phyloP scores from a whole-genome alignment of 1,140 invertebrate species.

The Batillaria attramentaria region DNA sequence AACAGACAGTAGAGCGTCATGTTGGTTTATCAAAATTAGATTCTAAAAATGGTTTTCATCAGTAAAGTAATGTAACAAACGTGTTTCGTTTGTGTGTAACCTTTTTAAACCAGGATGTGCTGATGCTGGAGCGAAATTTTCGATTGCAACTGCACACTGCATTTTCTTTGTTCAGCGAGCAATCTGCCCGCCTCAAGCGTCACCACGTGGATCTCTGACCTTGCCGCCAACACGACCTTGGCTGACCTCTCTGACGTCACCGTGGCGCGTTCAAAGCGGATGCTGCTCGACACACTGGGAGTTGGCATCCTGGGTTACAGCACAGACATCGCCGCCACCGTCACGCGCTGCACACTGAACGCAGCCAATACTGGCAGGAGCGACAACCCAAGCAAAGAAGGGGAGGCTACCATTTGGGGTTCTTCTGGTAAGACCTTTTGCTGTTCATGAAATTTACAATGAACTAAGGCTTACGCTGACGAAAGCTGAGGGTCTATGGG shows the following conservation, averaged over 20 bases:
- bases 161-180: background rate
- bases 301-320: constrained; percentile 58
- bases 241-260: constrained; percentile 48
- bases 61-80: too few species aligned
- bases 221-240: constrained; percentile 43
- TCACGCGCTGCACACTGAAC: constrained; percentile 22
- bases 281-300: constrained; percentile 60
- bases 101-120: too few species aligned
- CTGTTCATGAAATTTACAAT: too few species aligned
- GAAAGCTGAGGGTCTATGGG: too few species aligned
- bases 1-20: too few species aligned
- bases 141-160: too few species aligned
- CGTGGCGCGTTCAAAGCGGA: constrained; percentile 53
- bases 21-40: too few species aligned
- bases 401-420: constrained; percentile 51
- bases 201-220: constrained; percentile 46
- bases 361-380: background rate
- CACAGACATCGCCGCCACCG: constrained; percentile 49
- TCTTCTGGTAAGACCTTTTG: constrained; percentile 34
- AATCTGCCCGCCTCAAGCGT: constrained; percentile 32
- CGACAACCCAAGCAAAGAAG: background rate
- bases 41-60: too few species aligned
- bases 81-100: too few species aligned
- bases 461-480: too few species aligned
- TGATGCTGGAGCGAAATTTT: too few species aligned